Evolutionary conservation across 2,113 vertebrate species (phyloP).

Genomic region (Tetrax tetrax): DNA sequence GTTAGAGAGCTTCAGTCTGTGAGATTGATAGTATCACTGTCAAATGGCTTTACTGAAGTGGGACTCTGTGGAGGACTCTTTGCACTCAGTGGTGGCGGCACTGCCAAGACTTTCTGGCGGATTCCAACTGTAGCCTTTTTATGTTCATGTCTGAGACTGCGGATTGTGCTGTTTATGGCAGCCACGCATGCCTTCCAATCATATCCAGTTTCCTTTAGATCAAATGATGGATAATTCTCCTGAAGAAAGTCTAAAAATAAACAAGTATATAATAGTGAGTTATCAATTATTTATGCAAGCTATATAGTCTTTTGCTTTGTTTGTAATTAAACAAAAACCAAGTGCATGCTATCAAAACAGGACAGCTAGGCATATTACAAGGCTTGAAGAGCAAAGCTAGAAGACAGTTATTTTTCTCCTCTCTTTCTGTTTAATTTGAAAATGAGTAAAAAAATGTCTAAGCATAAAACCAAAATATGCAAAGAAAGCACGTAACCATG

Average conservation of each 20-base stretch:
- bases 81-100: not conserved
- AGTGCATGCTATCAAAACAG: not conserved
- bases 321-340: not conserved
- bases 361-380: not conserved
- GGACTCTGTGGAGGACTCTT: not conserved
- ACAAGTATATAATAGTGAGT: not conserved
- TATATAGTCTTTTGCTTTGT: not conserved
- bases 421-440: not conserved
- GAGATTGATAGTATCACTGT: not conserved
- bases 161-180: constrained; percentile 79
- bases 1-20: not conserved
- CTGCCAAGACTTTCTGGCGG: not conserved
- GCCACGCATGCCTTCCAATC: constrained; percentile 81
- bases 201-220: constrained; percentile 73
- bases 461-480: not conserved
- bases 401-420: not conserved
- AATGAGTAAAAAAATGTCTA: not conserved
- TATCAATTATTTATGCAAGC: constrained; percentile 34
- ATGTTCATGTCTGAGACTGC: constrained; percentile 66
- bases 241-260: constrained; percentile 80
- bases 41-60: not conserved
- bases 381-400: not conserved
- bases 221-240: constrained; percentile 71
- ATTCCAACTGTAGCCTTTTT: not conserved
- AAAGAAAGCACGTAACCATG: not conserved